Percentiles rank a stretch among this genome's conserved stretches.
These are phyloP conservation scores for Microplitis deprimator DNA, from an alignment of 2,888 invertebrate genomes.

Conservation along the genomic window DNA sequence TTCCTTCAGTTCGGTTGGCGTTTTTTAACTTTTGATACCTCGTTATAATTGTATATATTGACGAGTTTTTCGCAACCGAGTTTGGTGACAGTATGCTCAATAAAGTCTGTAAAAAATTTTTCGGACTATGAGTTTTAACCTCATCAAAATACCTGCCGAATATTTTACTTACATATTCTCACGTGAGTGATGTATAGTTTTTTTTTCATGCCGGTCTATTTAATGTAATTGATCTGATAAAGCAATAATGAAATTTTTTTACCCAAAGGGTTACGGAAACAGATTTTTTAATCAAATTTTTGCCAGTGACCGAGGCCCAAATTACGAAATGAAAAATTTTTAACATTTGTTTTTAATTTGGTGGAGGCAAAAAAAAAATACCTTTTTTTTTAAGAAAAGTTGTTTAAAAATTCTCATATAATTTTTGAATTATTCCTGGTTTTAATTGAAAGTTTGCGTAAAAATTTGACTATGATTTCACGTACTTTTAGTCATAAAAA, in stretches of 20 bases:
- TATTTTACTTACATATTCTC: conserved; percentile 6
- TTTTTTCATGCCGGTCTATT: neutral
- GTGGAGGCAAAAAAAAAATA: too few relatives aligned
- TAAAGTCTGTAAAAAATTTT: neutral
- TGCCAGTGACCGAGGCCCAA: neutral
- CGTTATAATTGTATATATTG: conserved; percentile 28
- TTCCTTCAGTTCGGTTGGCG: neutral
- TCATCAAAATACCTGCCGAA: conserved; percentile 23
- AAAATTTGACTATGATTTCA: too few relatives aligned
- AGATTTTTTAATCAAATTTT: neutral
- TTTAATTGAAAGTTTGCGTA: too few relatives aligned
- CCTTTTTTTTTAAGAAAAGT: too few relatives aligned
- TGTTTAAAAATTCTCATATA: too few relatives aligned
- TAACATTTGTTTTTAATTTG: too few relatives aligned
- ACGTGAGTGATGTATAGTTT: neutral
- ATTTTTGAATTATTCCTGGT: too few relatives aligned
- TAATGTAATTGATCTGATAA: neutral
- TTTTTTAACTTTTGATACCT: conserved; percentile 23
- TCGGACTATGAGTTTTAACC: neutral
- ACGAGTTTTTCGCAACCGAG: conserved; percentile 14
- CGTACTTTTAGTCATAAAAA: too few relatives aligned
- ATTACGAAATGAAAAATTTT: neutral
- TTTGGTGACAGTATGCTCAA: too few relatives aligned
- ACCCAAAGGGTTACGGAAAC: neutral
- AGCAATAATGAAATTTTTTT: neutral